Percentiles rank a stretch among this genome's conserved stretches.
These are phyloP conservation scores for Percina caprodes DNA, from an alignment of 2,113 vertebrate genomes.

Conservation along the genomic window DNA sequence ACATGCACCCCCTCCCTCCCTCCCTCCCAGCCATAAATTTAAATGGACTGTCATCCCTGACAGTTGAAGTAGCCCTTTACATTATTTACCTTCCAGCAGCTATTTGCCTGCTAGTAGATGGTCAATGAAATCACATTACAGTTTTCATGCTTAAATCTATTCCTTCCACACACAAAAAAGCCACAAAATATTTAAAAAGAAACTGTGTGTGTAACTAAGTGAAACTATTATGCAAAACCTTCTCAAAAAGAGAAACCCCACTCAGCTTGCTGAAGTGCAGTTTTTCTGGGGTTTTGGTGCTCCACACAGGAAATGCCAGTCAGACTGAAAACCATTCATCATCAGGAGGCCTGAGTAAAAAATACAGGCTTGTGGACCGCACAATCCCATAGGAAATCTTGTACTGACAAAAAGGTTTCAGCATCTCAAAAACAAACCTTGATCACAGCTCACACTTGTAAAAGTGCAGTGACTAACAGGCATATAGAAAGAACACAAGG, in stretches of 20 bases:
- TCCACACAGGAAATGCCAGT: slow-evolving; percentile 19
- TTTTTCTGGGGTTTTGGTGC: slow-evolving; percentile 14
- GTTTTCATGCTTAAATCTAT: slow-evolving; percentile 37
- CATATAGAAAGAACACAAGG: background rate
- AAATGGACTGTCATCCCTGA: slow-evolving; percentile 41
- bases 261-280: slow-evolving; percentile 13
- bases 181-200: background rate
- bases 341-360: slow-evolving; percentile 13
- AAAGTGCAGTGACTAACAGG: background rate
- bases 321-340: slow-evolving; percentile 53
- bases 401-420: slow-evolving; percentile 39
- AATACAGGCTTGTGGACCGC: slow-evolving; percentile 34
- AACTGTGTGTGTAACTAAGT: background rate
- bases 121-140: slow-evolving; percentile 44
- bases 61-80: slow-evolving; percentile 62
- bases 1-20: slow-evolving; percentile 8
- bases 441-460: background rate
- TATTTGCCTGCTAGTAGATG: slow-evolving; percentile 29
- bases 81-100: slow-evolving; percentile 66
- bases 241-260: background rate
- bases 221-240: slow-evolving; percentile 17
- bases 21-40: slow-evolving; percentile 45
- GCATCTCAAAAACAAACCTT: slow-evolving; percentile 14
- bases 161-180: background rate
- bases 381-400: slow-evolving; percentile 3